Evolutionary conservation across 2,113 vertebrate species (phyloP), one percentile per base, ranked within the genome.

Genomic region (Rhinolophus sinicus): DNA sequence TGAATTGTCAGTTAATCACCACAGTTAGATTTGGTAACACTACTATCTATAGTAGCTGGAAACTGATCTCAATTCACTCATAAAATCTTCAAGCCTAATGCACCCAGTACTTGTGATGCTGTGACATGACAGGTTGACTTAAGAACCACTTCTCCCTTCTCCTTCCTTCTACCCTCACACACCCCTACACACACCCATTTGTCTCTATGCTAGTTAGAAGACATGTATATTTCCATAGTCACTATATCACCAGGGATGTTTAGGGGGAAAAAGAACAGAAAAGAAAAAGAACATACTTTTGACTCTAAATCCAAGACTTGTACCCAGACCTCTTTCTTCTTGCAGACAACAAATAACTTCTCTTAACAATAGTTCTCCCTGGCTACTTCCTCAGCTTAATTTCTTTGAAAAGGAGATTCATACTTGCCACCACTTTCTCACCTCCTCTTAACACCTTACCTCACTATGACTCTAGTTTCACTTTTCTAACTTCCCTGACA

Each of bases 1-100:
- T 82, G 77, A 94, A 62, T 56, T 95, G 60, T 96, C 92, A 96
- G 67, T 60, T 95, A 95, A 94, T 97, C 76, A 82, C 56, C 64
- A 50, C 0, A 1, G 40, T 62, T 83, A 87, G 40, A 44, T 62
- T 72, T 64, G 22, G 64, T 77, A 72, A 82, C 52, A 30, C 28
- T 88, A 33, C 22, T 26, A 85, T 69, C 21, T 85, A 19, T 52
- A 18, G 70, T 70, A 77, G 30, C 47, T 35, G 24, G 24, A 50
- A 78, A 35, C 4, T 38, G 58, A 72, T 13, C 67, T 60, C 76
- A 88, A 1, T 11, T 54, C 80, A 47, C 64, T 95, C 38, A 52
- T 8, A 40, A 12, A 67, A 50, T 38, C 4, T 2, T 70, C 30
- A 67, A 64, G 18, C 9, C 50, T 85, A 60, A 60, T n/a, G 40